phyloP scores from a whole-genome alignment of 2,113 vertebrate genomes.

The Phyllopteryx taeniolatus region DNA sequence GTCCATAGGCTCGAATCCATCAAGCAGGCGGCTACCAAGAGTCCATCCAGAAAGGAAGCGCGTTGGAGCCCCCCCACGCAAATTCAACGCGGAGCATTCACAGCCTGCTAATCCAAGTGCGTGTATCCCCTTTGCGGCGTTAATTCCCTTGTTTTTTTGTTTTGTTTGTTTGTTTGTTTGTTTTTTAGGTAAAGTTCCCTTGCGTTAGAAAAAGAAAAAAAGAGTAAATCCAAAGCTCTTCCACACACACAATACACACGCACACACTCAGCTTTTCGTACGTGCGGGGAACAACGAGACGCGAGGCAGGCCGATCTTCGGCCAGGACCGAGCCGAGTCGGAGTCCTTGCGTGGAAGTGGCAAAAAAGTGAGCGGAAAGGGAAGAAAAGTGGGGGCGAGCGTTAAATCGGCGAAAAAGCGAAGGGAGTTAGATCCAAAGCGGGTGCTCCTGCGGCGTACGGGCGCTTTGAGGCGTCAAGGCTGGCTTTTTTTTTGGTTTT shows the following conservation, averaged over 20 bases:
- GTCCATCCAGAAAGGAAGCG: conserved; percentile 52
- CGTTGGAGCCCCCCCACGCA: not conserved
- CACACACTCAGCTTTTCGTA: not conserved
- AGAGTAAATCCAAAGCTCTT: conserved; percentile 65
- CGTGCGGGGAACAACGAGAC: not conserved
- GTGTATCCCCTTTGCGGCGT: conserved; percentile 40
- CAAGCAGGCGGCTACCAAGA: conserved; percentile 49
- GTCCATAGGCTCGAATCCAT: conserved; percentile 76
- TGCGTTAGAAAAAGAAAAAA: not conserved
- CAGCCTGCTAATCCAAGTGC: conserved; percentile 61
- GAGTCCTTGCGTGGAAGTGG: conserved; percentile 1
- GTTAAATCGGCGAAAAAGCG: not conserved
- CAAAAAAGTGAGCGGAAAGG: not conserved
- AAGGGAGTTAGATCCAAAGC: not conserved
- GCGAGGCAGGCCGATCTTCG: not conserved
- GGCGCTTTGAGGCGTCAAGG: not conserved
- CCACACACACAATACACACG: not conserved
- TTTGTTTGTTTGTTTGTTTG: not conserved
- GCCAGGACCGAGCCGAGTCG: not conserved
- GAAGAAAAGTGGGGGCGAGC: not conserved
- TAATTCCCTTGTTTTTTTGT: conserved; percentile 39
- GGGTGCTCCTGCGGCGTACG: not conserved
- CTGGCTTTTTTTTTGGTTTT: not conserved
- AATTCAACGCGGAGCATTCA: conserved; percentile 36
- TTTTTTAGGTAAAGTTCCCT: conserved; percentile 22